These are phyloP conservation scores for Dastarcus helophoroides DNA, from an alignment of 2,888 invertebrate genomes.

Conservation along the genomic window DNA sequence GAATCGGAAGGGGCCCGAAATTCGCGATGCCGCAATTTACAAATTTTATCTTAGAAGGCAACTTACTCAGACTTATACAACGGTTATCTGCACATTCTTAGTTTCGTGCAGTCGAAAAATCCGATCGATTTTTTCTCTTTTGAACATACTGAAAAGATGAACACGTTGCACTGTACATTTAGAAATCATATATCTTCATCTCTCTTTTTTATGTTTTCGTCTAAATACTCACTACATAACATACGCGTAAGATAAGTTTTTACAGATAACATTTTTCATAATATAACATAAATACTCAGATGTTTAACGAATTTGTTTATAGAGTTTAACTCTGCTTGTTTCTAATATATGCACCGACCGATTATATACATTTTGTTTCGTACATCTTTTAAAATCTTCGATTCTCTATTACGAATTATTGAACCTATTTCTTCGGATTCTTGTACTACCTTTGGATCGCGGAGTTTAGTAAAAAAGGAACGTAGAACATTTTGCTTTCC, in stretches of 20 bases:
- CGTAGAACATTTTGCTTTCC: constrained; percentile 99
- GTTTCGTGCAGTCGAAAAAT: neutral
- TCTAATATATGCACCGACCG: constrained; percentile 13
- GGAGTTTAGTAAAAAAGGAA: constrained; percentile 96
- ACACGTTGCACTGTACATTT: constrained; percentile 1
- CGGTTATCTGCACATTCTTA: constrained; percentile 25
- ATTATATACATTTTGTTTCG: constrained; percentile 17
- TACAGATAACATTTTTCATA: constrained; percentile 9
- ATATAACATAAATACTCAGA: constrained; percentile 10
- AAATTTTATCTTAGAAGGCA: constrained; percentile 39
- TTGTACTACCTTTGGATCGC: constrained; percentile 46
- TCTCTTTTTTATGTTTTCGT: too few relatives aligned
- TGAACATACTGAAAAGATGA: neutral
- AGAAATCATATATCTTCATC: constrained; percentile 5
- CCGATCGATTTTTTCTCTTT: constrained; percentile 1
- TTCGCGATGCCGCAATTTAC: too few relatives aligned
- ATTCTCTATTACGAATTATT: constrained; percentile 22
- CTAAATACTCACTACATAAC: constrained; percentile 6
- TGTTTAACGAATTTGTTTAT: constrained; percentile 10
- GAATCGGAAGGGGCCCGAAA: too few relatives aligned
- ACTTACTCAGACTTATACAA: constrained; percentile 41
- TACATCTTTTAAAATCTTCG: constrained; percentile 11
- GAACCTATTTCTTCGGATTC: constrained; percentile 15
- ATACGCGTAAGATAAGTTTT: constrained; percentile 4
- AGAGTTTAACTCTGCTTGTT: neutral